A percentile compares a stretch with the other conserved stretches of the same genome.
phyloP scores from a whole-genome alignment of 2,888 invertebrate genomes.

The Euspilapteryx auroguttella region DNA sequence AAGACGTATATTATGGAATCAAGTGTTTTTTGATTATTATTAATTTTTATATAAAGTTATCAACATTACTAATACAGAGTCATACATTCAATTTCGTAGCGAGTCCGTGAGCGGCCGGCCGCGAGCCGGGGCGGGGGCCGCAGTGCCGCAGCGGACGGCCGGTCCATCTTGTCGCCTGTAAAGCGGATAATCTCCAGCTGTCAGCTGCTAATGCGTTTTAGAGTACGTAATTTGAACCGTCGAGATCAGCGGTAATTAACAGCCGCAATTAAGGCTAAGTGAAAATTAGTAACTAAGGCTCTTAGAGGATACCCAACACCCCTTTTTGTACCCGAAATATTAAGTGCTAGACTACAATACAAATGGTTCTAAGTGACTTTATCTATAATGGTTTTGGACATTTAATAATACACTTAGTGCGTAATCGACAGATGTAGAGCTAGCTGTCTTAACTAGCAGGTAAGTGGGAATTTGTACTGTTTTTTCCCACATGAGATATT shows the following conservation, averaged over 20 bases:
- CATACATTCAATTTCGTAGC: constrained; percentile 60
- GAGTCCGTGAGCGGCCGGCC: constrained; percentile 26
- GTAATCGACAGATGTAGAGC: too few species aligned
- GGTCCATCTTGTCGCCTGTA: constrained; percentile 43
- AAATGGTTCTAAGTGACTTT: too few species aligned
- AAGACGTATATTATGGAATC: too few species aligned
- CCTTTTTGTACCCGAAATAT: constrained; percentile 3
- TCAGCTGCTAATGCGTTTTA: constrained; percentile 60
- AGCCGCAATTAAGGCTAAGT: constrained; percentile 56
- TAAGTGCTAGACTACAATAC: too few species aligned
- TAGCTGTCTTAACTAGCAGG: too few species aligned
- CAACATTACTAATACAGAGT: constrained; percentile 57
- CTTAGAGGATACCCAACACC: constrained; percentile 2
- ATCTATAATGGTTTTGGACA: too few species aligned
- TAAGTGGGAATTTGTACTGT: too few species aligned
- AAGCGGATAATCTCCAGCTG: constrained; percentile 60
- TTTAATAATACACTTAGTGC: too few species aligned
- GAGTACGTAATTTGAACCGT: constrained; percentile 62
- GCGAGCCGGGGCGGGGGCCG: constrained; percentile 1
- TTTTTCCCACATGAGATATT: too few species aligned
- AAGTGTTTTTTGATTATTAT: too few species aligned
- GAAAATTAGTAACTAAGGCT: constrained; percentile 29
- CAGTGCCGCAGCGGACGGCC: constrained; percentile 9
- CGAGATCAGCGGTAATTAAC: constrained; percentile 58
- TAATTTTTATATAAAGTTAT: constrained; percentile 57